phyloP scores from a whole-genome alignment of 2,113 vertebrate species.

The Amazona vittata region DNA sequence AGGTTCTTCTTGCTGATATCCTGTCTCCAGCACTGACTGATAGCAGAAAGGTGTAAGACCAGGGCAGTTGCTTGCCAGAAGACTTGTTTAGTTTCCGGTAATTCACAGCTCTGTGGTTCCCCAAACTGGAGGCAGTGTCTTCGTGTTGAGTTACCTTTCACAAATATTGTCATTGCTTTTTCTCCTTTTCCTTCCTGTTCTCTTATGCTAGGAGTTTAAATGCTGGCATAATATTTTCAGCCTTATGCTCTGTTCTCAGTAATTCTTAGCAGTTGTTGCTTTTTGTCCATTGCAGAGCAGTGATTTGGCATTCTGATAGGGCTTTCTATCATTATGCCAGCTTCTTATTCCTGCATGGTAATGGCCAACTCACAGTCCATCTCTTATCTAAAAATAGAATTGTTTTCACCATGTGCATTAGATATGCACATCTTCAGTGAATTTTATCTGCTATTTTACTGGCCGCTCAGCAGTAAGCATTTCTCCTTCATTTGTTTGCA shows the following conservation, averaged over 20 bases:
- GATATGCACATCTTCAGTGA: neutral
- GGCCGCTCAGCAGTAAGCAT: neutral
- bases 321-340: neutral
- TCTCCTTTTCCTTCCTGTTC: neutral
- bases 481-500: neutral
- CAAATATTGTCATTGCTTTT: neutral
- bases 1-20: neutral
- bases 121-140: neutral
- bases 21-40: neutral
- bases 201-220: neutral
- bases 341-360: neutral
- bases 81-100: neutral
- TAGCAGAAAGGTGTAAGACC: neutral
- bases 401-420: neutral
- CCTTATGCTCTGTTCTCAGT: neutral
- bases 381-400: neutral
- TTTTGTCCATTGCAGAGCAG: neutral
- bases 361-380: neutral
- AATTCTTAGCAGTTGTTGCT: neutral
- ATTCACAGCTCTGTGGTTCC: neutral
- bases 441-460: neutral
- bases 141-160: neutral
- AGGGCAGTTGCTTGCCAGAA: neutral
- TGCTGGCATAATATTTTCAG: neutral
- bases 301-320: neutral